Evolutionary conservation across 1,140 invertebrate species (phyloP), one percentile per base, ranked within the genome.

Genomic region (Trichonephila clavipes): DNA sequence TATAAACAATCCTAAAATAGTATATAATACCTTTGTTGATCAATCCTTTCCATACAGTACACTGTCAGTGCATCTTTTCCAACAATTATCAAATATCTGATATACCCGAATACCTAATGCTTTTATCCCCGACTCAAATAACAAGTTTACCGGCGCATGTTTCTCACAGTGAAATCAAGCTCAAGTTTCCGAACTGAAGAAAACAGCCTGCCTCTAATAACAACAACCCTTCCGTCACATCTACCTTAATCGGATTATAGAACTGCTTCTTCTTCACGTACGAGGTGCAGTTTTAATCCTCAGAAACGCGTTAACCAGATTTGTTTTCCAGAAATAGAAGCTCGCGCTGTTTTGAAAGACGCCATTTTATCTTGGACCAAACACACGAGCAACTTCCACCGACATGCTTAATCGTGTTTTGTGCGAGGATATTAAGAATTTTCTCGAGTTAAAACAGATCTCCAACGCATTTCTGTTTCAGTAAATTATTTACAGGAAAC

Each of bases 211-310:
- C 83, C 51, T 59, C 24, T 59, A 85, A 85, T 85, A 85, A 61
- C 28, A 85, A 85, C 58, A 69, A 24, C 44, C 51, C 21, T 59
- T 28, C 83, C 58, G 83, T 85, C 83, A 59, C 83, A 85, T 59
- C 83, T 19, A 21, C 83, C 10, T 58, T 85, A 85, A 85, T 85
- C 83, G 21, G 83, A 85, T 85, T 51, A 85, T 44, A 85, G 34
- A 85, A 85, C 44, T 85, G 58, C 51, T 12, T 59, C 83, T 85
- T 85, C 58, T 77, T 77, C 72, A 34, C 28, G 18, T 14, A 40
- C 72, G 69, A 8, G 4, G 14, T 0, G 24, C 10, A 77, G 69
- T 77, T 77, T 77, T 77, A 77, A 77, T 77, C 69, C 69, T 16
- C 16, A 34, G 69, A 34, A 64, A 77, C 28, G 69, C 69, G 69